Evolutionary conservation across 2,113 vertebrate genomes (phyloP).

Genomic region (Podarcis cretensis): DNA sequence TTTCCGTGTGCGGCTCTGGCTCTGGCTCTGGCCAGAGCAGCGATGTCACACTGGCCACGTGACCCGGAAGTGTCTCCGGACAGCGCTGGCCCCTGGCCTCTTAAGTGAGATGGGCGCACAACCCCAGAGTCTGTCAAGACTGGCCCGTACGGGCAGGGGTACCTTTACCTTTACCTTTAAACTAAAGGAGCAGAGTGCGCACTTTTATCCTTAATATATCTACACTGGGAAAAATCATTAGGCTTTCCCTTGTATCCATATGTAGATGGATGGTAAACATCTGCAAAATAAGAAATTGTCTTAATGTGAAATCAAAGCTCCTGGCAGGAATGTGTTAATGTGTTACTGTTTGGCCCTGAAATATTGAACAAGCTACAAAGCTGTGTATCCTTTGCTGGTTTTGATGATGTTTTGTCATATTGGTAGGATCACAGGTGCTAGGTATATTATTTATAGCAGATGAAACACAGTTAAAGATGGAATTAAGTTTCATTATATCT

Average conservation of each 20-base stretch:
- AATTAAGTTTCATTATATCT: neutral
- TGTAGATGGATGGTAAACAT: conserved; percentile 5
- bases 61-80: too few species aligned
- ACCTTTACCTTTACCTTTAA: too few species aligned
- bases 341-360: conserved; percentile 5
- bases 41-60: too few species aligned
- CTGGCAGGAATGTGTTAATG: conserved; percentile 33
- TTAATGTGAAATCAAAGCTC: conserved; percentile 9
- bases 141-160: too few species aligned
- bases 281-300: conserved; percentile 39
- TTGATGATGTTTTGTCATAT: conserved; percentile 37
- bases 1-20: too few species aligned
- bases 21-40: too few species aligned
- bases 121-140: too few species aligned
- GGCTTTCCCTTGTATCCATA: conserved; percentile 25
- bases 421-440: neutral
- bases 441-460: conserved; percentile 32
- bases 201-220: conserved; percentile 29
- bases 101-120: too few species aligned
- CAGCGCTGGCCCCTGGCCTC: too few species aligned
- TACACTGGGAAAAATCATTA: neutral
- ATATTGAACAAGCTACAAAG: conserved; percentile 29
- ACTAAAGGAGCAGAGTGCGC: conserved; percentile 24
- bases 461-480: neutral
- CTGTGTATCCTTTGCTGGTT: neutral